Base-by-base conservation (phyloP, 2,113 vertebrate genomes). In the Plectropomus leopardus region DNA sequence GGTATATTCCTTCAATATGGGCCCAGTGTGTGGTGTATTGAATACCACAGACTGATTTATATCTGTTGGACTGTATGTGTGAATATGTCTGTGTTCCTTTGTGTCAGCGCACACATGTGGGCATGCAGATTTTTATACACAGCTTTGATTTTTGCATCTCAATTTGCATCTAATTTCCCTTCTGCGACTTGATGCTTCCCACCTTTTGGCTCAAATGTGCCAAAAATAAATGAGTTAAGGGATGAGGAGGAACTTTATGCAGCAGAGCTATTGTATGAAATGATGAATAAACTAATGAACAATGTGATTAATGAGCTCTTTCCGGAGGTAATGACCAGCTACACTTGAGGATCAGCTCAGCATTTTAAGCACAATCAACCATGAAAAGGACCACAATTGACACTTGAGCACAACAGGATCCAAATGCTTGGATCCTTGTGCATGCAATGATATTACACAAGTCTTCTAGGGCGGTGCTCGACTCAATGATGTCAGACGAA, bases 261-360 rank as follows among this genome's bases (percentile, higher is more conserved):
- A 32, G 34, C 14, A 47, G 21, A 58, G 28, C 50, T 59, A 55
- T 66, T 76, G 61, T 76, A n/a, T 14, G 10, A 60, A 65, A 24
- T 72, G 68, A 80, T 90, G 85, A 76, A 86, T 88, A 73, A 79
- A 69, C 58, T 47, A 78, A 79, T 83, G 75, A 82, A 71, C 47
- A 16, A 85, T 67, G 14, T 75, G 82, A 87, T 83, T 90, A 54
- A 89, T 84, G 65, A 5, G 7, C 15, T 60, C 26, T 7, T 42
- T 54, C 28, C 28, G 48, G 70, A 60, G 65, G 42, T 63, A 79
- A 88, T 48, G 45, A 82, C 21, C 8, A 14, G 58, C 69, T 55
- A 26, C 45, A 30, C 58, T 72, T 24, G 24, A 80, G 76, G 30
- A 54, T 67, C 3, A 0, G 4, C 54, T 68, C 3, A 4, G 60